Evolutionary conservation across 30 jellyfish, hydroid and myxozoan species (phyloP), one percentile per base, ranked within the genome.

Genomic region (Catostylus mosaicus): DNA sequence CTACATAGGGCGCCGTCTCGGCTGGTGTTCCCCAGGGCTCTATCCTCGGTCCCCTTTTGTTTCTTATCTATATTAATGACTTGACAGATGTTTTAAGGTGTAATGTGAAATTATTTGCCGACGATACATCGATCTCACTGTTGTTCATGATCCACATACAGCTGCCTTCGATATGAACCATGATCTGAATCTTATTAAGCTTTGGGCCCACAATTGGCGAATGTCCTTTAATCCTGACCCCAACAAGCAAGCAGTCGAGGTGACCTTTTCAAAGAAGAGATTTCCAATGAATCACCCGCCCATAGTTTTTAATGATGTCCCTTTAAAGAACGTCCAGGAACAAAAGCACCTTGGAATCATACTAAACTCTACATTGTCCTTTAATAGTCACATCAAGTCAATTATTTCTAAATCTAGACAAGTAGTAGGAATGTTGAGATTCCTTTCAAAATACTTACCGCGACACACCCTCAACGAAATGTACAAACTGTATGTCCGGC

Each of bases 21-120:
- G 82, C 82, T 45, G 82, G 82, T 45, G 82, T 69, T 59, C 78
- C 87, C 38, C 77, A 75, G 36, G 87, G 87, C 29, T 73, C 85
- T 46, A 73, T 73, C 74, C 52, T 73, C 27, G 85, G 85, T n/a
- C 76, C 76, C 29, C 71, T 73, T 52, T n/a, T 46, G 34, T 73
- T 47, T 73, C 75, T 73, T 6, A 73, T 73, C 14, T 73, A 75
- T 52, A 75, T 75, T 52, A 54, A 75, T 52, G 77, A 75, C 63
- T 59, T 51, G 77, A 37, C 87, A 38, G 87, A 75, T 50, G 72
- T 48, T 23, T 27, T 73, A 20, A 73, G 56, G 32, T 73, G 72
- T 27, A 46, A 73, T 20, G 73, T 46, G 38, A 73, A 45, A 51
- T 75, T 73, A 73, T 46, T 73, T 51, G 84, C 84, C 51, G 73